Evolutionary conservation across 2,113 vertebrate species (phyloP), one percentile per base, ranked within the genome.

Genomic region (Xiphophorus maculatus): DNA sequence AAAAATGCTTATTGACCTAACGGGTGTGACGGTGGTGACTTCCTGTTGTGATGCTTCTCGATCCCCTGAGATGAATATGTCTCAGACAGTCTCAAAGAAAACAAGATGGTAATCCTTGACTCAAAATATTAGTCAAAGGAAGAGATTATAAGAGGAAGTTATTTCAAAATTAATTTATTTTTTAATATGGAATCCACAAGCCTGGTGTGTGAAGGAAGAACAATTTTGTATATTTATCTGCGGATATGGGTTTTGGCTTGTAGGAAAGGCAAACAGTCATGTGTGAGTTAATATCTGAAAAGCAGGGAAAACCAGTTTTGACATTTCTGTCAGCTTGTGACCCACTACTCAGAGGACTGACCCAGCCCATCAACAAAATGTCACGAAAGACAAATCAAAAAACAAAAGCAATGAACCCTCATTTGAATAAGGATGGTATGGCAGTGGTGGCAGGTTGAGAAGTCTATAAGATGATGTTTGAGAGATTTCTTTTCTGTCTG

Each of bases 381-480:
- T 94, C 94, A 93, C 78, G 32, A 77, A 80, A 84, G 87, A 91
- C 91, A 94, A 94, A 94, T 92, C 86, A 91, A 93, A 94, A 94
- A 94, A 92, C 90, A 90, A 93, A 93, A 86, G 89, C 72, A 90
- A 92, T 77, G 85, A 84, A 76, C 65, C 87, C 85, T 94, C 84
- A 94, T 94, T 95, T 93, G 85, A 94, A 95, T 94, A 86, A 88
- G 90, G 87, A 94, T 92, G 90, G 87, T 93, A 88, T 93, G 86
- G 91, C 88, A 93, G 84, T 89, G 90, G 90, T 87, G 74, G 83
- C 84, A 90, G 90, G 89, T 91, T 89, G 88, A 93, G 92, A 79
- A 87, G 84, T 87, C 88, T 90, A 85, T 86, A 86, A 93, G 91
- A 93, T 93, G 90, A 89, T 82, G 90, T 84, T 89, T 80, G 82